Evolutionary conservation across 2,797 vertebrate genomes (phyloP).

Genomic region (Phoeniculus purpureus): DNA sequence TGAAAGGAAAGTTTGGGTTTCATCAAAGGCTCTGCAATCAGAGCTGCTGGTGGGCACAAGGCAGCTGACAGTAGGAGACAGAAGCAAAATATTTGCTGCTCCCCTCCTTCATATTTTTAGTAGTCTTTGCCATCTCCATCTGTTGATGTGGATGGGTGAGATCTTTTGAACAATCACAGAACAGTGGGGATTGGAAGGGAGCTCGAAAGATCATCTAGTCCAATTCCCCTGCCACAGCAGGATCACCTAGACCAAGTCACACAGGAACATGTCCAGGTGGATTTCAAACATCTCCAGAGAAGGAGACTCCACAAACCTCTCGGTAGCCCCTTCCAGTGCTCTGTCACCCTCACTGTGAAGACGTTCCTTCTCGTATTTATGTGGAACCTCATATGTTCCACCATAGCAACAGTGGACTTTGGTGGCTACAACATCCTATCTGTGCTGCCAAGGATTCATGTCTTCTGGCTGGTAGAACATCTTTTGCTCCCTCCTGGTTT

Average conservation of each 20-base stretch:
- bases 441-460: not conserved
- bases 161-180: not conserved
- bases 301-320: too few relatives aligned
- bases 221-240: too few relatives aligned
- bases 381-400: too few relatives aligned
- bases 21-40: not conserved
- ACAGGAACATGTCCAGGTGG: too few relatives aligned
- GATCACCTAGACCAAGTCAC: too few relatives aligned
- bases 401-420: too few relatives aligned
- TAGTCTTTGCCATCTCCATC: not conserved
- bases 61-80: not conserved
- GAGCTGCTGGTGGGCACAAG: fast-evolving
- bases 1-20: not conserved
- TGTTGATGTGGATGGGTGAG: not conserved
- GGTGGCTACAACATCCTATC: not conserved
- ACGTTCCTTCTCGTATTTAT: too few relatives aligned
- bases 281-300: too few relatives aligned
- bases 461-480: not conserved
- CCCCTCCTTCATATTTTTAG: not conserved
- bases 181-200: too few relatives aligned
- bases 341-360: too few relatives aligned
- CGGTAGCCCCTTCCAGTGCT: too few relatives aligned
- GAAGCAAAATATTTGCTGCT: not conserved
- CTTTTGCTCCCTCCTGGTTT: not conserved
- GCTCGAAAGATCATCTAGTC: too few relatives aligned